These are phyloP conservation scores for Cephalopterus ornatus DNA, from an alignment of 2,113 vertebrate genomes.

Conservation along the genomic window DNA sequence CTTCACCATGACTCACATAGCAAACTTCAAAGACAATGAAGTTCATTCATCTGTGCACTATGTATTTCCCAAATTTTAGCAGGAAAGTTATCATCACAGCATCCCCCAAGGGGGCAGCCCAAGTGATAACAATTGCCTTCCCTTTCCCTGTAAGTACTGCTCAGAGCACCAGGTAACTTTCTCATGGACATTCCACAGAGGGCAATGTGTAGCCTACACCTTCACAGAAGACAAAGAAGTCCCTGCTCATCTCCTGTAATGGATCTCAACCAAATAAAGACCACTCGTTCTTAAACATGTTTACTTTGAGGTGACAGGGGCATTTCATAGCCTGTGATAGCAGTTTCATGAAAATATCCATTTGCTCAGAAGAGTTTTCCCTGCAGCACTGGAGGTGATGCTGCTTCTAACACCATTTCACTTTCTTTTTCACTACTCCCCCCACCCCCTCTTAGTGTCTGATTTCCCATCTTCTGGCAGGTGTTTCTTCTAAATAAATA, in stretches of 20 bases:
- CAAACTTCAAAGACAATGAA: constrained; percentile 61
- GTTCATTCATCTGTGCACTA: constrained; percentile 17
- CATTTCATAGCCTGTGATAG: neutral
- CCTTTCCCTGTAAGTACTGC: neutral
- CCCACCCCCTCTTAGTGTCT: neutral
- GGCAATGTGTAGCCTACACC: neutral
- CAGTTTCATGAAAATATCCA: neutral
- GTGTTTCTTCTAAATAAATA: neutral
- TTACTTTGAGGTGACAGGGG: neutral
- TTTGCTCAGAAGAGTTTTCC: neutral
- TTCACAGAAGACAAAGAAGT: neutral
- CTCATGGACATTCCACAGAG: neutral
- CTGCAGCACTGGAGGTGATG: neutral
- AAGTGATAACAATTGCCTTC: constrained; percentile 24
- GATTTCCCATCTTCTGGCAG: neutral
- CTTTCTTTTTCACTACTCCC: neutral
- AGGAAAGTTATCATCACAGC: constrained; percentile 25
- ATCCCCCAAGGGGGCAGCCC: neutral
- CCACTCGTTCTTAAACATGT: neutral
- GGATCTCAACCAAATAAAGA: neutral
- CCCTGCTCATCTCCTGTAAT: neutral
- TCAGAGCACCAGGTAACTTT: constrained; percentile 25
- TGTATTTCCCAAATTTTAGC: constrained; percentile 46
- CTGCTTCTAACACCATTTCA: neutral
- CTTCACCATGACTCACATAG: constrained; percentile 41